A percentile compares a stretch with the other conserved stretches of the same genome.
Evolutionary conservation across 1,140 invertebrate species (phyloP).

Genomic region (Orchestia grillus): DNA sequence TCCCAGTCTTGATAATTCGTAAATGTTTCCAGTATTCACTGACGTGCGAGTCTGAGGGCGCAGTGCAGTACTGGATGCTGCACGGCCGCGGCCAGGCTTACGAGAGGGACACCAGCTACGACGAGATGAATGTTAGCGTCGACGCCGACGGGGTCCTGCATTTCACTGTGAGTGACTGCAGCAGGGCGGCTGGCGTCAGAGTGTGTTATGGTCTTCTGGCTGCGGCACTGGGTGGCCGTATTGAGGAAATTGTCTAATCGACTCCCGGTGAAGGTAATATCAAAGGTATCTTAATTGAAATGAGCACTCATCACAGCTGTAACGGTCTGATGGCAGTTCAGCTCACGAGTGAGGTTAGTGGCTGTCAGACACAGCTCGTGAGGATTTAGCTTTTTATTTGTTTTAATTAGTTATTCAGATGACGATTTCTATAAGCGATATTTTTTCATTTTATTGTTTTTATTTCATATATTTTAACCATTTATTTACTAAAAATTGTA

Average conservation of each 20-base stretch:
- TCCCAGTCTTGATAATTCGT: neutral
- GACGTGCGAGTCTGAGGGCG: conserved; percentile 15
- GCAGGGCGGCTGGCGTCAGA: no score
- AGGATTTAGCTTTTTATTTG: no score
- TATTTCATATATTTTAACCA: neutral
- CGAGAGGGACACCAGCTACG: neutral
- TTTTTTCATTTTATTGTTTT: neutral
- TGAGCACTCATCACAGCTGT: neutral
- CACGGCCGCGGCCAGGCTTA: neutral
- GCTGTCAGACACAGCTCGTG: no score
- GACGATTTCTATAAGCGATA: no score
- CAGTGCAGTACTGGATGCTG: conserved; percentile 48
- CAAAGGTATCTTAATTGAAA: neutral
- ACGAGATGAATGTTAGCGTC: neutral
- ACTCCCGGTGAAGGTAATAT: neutral
- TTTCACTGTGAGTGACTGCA: neutral
- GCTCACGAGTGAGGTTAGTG: no score
- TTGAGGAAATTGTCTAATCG: neutral
- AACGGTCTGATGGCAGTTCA: neutral
- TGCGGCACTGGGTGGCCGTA: neutral
- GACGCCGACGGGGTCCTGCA: neutral
- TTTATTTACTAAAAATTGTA: no score
- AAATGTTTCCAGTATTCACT: neutral
- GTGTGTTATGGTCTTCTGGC: no score
- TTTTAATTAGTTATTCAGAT: no score